Evolutionary conservation across 2,888 invertebrate genomes (phyloP).

Genomic region (Zygothrica quintamaculata): DNA sequence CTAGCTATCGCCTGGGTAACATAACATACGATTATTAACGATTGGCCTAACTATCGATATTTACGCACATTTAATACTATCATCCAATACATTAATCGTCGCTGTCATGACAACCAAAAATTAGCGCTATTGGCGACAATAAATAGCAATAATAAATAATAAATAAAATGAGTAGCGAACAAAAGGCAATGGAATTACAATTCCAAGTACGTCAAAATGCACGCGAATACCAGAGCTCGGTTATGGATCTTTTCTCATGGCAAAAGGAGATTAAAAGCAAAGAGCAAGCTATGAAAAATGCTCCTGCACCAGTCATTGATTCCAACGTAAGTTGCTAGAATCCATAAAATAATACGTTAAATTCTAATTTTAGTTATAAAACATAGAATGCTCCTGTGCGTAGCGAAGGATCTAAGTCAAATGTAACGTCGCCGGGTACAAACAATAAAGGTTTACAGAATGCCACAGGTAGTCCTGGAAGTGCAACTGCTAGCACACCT

Average conservation of each 20-base stretch:
- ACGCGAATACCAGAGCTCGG: constrained; percentile 70
- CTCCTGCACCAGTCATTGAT: constrained; percentile 42
- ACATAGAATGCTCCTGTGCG: constrained; percentile 64
- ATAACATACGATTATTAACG: no score
- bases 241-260: constrained; percentile 82
- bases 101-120: constrained; percentile 58
- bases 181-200: constrained; percentile 80
- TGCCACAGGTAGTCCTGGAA: constrained; percentile 22
- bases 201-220: constrained; percentile 84
- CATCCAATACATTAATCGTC: constrained; percentile 2
- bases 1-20: no score
- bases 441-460: neutral
- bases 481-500: constrained; percentile 56
- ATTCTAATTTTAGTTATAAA: neutral
- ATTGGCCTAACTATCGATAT: neutral
- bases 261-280: constrained; percentile 83
- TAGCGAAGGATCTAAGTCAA: constrained; percentile 49
- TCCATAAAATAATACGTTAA: neutral
- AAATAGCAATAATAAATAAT: constrained; percentile 32
- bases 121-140: constrained; percentile 33
- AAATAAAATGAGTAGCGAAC: constrained; percentile 50
- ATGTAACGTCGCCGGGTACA: constrained; percentile 1
- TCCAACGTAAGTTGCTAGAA: constrained; percentile 45
- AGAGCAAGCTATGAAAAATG: constrained; percentile 72
- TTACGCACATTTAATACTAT: neutral